phyloP scores from a whole-genome alignment of 2,888 invertebrate species.

The Athalia rosae region DNA sequence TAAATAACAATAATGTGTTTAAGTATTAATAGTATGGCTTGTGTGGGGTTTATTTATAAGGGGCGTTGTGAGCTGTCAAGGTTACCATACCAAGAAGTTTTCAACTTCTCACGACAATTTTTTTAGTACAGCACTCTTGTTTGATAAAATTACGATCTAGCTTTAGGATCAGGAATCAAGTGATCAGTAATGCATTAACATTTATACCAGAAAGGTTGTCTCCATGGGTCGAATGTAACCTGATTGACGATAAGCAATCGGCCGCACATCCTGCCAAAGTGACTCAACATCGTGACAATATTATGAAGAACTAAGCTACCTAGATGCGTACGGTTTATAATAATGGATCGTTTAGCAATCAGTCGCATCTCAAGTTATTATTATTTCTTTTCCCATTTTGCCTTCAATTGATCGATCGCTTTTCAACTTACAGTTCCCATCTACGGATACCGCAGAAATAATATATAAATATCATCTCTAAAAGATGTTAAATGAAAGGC shows the following conservation, averaged over 20 bases:
- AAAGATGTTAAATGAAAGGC: background rate
- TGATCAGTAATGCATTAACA: background rate
- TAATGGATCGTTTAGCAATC: background rate
- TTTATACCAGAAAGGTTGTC: conserved; percentile 37
- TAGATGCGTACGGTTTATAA: background rate
- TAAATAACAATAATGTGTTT: conserved; percentile 28
- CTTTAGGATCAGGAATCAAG: conserved; percentile 22
- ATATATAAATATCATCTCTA: background rate
- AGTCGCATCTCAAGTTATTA: too few species aligned
- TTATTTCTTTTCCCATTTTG: too few species aligned
- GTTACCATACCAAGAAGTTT: conserved; percentile 19
- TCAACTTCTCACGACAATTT: conserved; percentile 17
- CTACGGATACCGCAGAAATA: background rate
- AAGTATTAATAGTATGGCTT: conserved; percentile 54
- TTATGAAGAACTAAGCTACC: too few species aligned
- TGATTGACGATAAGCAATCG: conserved; percentile 9
- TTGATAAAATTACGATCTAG: conserved; percentile 25
- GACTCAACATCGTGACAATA: too few species aligned
- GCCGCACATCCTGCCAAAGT: background rate
- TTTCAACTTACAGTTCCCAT: too few species aligned
- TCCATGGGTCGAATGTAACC: background rate
- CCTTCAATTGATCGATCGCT: too few species aligned
- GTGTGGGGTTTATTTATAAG: conserved; percentile 55
- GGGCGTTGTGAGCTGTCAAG: conserved; percentile 23
- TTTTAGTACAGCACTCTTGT: conserved; percentile 8